Evolutionary conservation across 2,113 vertebrate genomes (phyloP).

Genomic region (Ovis canadensis): DNA sequence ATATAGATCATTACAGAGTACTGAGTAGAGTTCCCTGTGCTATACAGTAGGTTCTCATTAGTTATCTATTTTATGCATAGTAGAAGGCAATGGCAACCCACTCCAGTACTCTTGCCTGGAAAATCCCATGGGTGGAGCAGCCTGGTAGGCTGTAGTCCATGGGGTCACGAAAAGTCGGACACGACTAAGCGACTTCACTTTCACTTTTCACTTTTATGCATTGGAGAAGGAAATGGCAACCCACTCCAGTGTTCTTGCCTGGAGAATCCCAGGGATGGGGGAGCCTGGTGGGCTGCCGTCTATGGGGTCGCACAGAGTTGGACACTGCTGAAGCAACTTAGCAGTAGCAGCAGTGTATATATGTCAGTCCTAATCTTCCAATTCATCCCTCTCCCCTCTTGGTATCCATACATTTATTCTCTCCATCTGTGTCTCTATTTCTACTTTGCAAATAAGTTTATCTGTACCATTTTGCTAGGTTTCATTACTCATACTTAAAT

Average conservation of each 20-base stretch:
- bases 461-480: background rate
- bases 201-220: no score
- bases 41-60: background rate
- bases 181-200: no score
- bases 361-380: background rate
- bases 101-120: no score
- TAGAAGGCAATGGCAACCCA: no score
- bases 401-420: background rate
- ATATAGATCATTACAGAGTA: background rate
- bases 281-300: no score
- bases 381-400: background rate
- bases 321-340: no score
- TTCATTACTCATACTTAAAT: background rate
- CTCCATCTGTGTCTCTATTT: background rate
- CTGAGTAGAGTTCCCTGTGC: background rate
- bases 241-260: no score
- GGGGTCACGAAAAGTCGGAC: fast-evolving
- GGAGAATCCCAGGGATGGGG: no score
- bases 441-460: background rate
- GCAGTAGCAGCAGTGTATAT: background rate
- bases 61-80: background rate
- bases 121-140: no score
- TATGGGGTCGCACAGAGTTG: no score
- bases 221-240: no score
- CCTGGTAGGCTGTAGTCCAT: no score